These are phyloP conservation scores for Notechis scutatus DNA, from an alignment of 2,113 vertebrate genomes.

Conservation along the genomic window DNA sequence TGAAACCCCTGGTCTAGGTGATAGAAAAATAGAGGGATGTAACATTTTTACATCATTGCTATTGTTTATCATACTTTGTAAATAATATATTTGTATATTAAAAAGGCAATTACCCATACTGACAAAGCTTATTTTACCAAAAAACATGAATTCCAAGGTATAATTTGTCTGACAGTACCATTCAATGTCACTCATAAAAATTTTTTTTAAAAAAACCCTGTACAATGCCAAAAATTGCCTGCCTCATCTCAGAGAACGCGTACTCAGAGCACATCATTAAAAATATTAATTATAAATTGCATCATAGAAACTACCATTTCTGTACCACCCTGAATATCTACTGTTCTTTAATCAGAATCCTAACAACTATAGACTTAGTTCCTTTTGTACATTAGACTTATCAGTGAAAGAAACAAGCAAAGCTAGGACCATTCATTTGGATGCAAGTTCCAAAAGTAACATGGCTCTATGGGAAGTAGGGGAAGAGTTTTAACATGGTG, in stretches of 20 bases:
- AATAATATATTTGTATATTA: not conserved
- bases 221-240: not conserved
- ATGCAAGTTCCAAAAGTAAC: not conserved
- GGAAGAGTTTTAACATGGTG: not conserved
- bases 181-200: not conserved
- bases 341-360: not conserved
- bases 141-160: not conserved
- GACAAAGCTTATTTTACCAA: not conserved
- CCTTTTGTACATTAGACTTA: not conserved
- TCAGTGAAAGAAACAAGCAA: not conserved
- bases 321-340: not conserved
- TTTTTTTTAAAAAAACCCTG: too few species aligned
- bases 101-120: not conserved
- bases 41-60: not conserved
- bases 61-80: not conserved
- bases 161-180: not conserved
- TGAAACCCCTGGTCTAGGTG: not conserved
- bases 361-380: constrained; percentile 29
- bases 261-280: not conserved
- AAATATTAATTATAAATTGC: not conserved
- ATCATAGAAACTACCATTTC: not conserved
- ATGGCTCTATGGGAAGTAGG: not conserved
- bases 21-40: not conserved
- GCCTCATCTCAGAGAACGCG: not conserved
- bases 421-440: not conserved